phyloP scores from a whole-genome alignment of 2,797 vertebrate species.

The Poeciliopsis presidionis region DNA sequence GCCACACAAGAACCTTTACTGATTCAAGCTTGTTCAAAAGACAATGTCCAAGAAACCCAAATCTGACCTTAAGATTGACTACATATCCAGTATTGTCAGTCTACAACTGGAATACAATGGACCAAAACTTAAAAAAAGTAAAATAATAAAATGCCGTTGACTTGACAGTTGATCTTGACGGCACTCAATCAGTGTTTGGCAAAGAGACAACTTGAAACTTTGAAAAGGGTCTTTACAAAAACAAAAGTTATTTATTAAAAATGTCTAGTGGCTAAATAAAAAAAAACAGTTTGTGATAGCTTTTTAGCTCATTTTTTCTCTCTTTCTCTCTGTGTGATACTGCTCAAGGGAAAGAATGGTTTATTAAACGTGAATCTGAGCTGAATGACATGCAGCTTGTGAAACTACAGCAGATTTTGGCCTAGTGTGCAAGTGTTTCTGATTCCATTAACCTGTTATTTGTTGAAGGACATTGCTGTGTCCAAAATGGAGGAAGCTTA shows the following conservation, averaged over 20 bases:
- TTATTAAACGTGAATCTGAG: slow-evolving; percentile 60
- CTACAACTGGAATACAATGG: slow-evolving; percentile 69
- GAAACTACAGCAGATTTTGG: slow-evolving; percentile 16
- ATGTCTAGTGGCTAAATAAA: slow-evolving; percentile 98
- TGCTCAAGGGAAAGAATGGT: slow-evolving; percentile 85
- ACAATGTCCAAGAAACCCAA: slow-evolving; percentile 99
- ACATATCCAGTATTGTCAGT: slow-evolving; percentile 52
- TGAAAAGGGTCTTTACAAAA: slow-evolving; percentile 98
- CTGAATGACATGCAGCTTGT: slow-evolving; percentile 23
- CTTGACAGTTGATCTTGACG: slow-evolving; percentile 57
- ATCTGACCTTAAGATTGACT: slow-evolving; percentile 84
- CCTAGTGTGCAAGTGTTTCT: slow-evolving; percentile 19
- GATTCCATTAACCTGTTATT: slow-evolving; percentile 21
- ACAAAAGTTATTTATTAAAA: slow-evolving; percentile 99
- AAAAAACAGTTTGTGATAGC: slow-evolving; percentile 87
- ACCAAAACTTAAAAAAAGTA: slow-evolving; percentile 62
- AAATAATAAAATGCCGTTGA: slow-evolving; percentile 56
- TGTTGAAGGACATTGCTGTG: slow-evolving; percentile 15
- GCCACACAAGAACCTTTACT: slow-evolving; percentile 99
- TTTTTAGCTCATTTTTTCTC: slow-evolving; percentile 82
- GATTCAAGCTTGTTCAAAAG: slow-evolving; percentile 99
- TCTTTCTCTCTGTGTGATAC: slow-evolving; percentile 73
- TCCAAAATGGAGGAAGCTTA: slow-evolving; percentile 29
- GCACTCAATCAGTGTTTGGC: slow-evolving; percentile 86
- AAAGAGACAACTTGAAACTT: slow-evolving; percentile 97